phyloP scores from a whole-genome alignment of 2,888 invertebrate species.

The Drosophila subquinaria region DNA sequence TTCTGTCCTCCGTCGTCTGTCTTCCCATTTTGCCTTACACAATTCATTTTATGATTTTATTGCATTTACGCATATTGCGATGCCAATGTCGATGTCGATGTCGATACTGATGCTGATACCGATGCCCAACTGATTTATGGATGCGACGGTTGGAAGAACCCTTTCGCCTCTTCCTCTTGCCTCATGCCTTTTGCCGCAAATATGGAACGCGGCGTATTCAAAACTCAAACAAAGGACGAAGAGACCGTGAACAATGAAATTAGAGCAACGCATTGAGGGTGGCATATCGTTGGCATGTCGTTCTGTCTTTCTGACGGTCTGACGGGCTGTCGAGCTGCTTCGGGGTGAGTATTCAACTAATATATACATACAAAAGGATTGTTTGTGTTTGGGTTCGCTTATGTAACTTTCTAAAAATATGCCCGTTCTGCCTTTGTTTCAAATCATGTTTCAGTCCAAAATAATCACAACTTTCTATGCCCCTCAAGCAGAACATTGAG shows the following conservation, averaged over 20 bases:
- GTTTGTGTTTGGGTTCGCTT: slow-evolving; percentile 58
- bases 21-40: slow-evolving; percentile 50
- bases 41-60: slow-evolving; percentile 82
- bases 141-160: slow-evolving; percentile 58
- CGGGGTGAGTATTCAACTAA: slow-evolving; percentile 29
- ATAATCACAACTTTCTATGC: slow-evolving; percentile 32
- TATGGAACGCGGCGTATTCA: slow-evolving; percentile 63
- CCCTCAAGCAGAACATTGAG: neutral
- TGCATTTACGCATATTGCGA: slow-evolving; percentile 78
- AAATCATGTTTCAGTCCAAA: slow-evolving; percentile 12
- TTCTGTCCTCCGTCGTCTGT: slow-evolving; percentile 12
- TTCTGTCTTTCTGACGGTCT: neutral
- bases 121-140: slow-evolving; percentile 81
- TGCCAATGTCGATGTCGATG: slow-evolving; percentile 26
- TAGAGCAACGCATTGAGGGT: slow-evolving; percentile 76
- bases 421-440: slow-evolving; percentile 17
- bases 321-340: neutral
- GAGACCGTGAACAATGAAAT: slow-evolving; percentile 80
- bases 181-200: slow-evolving; percentile 31
- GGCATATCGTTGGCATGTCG: slow-evolving; percentile 27
- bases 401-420: slow-evolving; percentile 67
- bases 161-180: slow-evolving; percentile 43
- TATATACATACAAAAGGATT: slow-evolving; percentile 64
- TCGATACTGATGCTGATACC: slow-evolving; percentile 26
- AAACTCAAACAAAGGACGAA: slow-evolving; percentile 68